phyloP scores from a whole-genome alignment of 2,888 invertebrate genomes.

The Brenthis ino region DNA sequence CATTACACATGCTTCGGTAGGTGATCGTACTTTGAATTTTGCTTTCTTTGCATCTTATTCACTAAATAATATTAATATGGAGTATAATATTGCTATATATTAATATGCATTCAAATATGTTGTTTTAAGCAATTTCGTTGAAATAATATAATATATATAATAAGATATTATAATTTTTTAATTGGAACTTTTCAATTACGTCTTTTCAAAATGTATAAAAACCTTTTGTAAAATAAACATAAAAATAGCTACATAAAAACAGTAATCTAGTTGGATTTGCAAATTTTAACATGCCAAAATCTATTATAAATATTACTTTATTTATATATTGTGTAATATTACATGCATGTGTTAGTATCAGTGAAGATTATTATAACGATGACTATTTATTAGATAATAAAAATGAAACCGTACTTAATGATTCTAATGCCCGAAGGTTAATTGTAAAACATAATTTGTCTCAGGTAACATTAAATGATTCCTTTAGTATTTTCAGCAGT shows the following conservation, averaged over 20 bases:
- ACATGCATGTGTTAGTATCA: conserved; percentile 41
- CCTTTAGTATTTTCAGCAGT: background rate
- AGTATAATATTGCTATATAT: no score
- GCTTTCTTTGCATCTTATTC: conserved; percentile 25
- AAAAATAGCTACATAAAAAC: background rate
- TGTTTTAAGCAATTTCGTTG: no score
- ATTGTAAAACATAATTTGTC: conserved; percentile 3
- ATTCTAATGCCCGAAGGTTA: conserved; percentile 19
- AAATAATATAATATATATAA: no score
- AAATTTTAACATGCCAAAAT: background rate
- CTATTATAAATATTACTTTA: background rate
- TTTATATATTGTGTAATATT: conserved; percentile 38
- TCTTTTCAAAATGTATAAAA: no score
- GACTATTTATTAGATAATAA: conserved; percentile 14
- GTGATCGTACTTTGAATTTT: conserved; percentile 47
- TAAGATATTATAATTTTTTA: no score
- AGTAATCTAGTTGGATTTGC: background rate
- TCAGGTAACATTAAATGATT: background rate
- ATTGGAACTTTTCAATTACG: no score
- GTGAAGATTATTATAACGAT: conserved; percentile 51
- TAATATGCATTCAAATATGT: no score
- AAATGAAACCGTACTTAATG: background rate
- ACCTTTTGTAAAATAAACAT: background rate
- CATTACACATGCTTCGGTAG: conserved; percentile 52
- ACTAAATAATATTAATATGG: no score